Evolutionary conservation across 2,113 vertebrate genomes (phyloP), one percentile per base, ranked within the genome.

Genomic region (Puma concolor): DNA sequence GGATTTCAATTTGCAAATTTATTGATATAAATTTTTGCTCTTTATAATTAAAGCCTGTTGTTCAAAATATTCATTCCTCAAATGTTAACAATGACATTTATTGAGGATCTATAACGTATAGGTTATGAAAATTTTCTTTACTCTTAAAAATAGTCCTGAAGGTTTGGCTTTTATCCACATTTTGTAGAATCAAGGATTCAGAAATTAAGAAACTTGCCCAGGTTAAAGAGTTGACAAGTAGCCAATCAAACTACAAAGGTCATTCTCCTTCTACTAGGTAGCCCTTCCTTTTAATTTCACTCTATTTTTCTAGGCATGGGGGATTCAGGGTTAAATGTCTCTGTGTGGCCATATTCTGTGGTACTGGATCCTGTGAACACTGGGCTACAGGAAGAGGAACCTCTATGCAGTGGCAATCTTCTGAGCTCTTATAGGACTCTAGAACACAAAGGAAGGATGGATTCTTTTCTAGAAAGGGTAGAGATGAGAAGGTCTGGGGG

Each of bases 1-100:
- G 48, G 6, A 94, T 54, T 89, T 82, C 66, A 95, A 27, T 82
- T 87, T 69, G 50, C 8, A 87, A 91, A 81, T 87, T 77, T 88
- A 69, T 19, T 82, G 23, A 38, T 33, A 27, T 57, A 41, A 66
- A 91, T 5, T 63, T 92, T 88, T 84, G 66, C 38, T 38, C 67
- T 16, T 8, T 87, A 41, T 57, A 64, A 64, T 31, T 52, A 92
- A 87, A 94, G 36, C 14, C 33, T 48, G 88, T 54, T 92, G 54
- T 76, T 89, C 69, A 92, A 92, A 92, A 44, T 92, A 72, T 72
- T 63, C 29, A 66, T 52, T 71, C 15, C 85, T 72, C 13, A 72
- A 23, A 57, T 33, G 50, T 67, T 87, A 79, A 82, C 54, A 83
- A 89, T 25, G 44, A 74, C 16, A 54, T 79, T 87, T 92, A 7